Base-by-base conservation (phyloP, 2,797 vertebrate genomes). In the Epinephelus awoara region DNA sequence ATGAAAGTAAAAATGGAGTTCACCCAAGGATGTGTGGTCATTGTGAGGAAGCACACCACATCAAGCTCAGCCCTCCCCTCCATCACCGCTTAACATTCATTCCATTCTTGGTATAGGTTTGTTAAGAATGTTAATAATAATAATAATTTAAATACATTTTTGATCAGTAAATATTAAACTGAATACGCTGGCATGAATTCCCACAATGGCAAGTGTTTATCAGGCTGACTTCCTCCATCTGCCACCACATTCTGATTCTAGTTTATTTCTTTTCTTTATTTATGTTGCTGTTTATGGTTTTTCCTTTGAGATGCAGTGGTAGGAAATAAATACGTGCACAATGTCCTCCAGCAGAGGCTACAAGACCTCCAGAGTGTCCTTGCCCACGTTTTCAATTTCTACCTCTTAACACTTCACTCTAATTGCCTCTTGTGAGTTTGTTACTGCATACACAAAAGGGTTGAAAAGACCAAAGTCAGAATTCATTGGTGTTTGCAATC, bases 1-100 rank as follows among this genome's bases (percentile, higher is more conserved):
- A 76, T 72, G 9, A 62, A 73, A 69, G 52, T 69, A 42, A 38
- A 67, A 81, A 84, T 61, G 0, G 54, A 83, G 54, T 66, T 10
- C 17, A 84, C 61, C 64, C 80, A 88, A 91, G 87, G 89, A 51
- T 79, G 65, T 38, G 19, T 58, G 18, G 55, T 69, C 51, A 55
- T 89, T 85, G 67, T 83, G 59, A 56, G 68, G 66, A 63, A 65
- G 61, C 34, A 34, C 59, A 62, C 40, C 1, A 18, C 40, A 25
- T 75, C 44, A 18, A 7, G 14, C 55, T 73, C 11, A 9, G 42
- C 61, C 13, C 17, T 61, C 38, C 21, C 0, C 19, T 38, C 18
- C 3, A 5, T 64, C 23, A 61, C 15, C 29, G 9, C 11, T 29
- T 52, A n/a, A 57, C 56, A 55, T 34, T 40, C 1, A 9, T 8